phyloP scores from a whole-genome alignment of 2,113 vertebrate species.

The Rhinoderma darwinii region DNA sequence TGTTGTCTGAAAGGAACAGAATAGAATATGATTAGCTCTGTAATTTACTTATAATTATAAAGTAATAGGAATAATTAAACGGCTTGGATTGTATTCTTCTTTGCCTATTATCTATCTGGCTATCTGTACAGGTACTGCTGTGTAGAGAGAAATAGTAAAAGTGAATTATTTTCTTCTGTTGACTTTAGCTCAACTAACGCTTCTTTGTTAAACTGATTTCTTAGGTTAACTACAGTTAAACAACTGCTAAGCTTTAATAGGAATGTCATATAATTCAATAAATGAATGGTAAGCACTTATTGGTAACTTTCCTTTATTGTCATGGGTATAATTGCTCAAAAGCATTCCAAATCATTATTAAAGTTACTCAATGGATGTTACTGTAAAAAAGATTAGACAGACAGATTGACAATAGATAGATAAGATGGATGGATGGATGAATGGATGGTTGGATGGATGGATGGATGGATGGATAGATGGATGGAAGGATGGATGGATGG shows the following conservation, averaged over 20 bases:
- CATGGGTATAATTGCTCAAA: background rate
- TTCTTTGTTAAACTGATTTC: conserved; percentile 14
- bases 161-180: conserved; percentile 33
- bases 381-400: too few relatives aligned
- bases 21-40: conserved; percentile 59
- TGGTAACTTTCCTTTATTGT: background rate
- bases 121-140: conserved; percentile 33
- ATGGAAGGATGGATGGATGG: too few relatives aligned
- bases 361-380: too few relatives aligned
- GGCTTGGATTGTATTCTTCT: conserved; percentile 51
- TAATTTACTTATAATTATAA: conserved; percentile 60
- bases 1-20: conserved; percentile 58
- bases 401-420: too few relatives aligned
- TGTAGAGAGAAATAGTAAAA: conserved; percentile 38
- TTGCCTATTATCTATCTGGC: conserved; percentile 32
- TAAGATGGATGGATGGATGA: too few relatives aligned
- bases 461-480: too few relatives aligned
- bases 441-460: too few relatives aligned
- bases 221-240: conserved; percentile 2
- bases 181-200: background rate
- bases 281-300: background rate
- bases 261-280: background rate
- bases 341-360: background rate
- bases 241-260: background rate
- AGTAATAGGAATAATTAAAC: conserved; percentile 60